Conservation (phyloP, 2,797 vertebrate species). For the Sphenodon punctatus region DNA sequence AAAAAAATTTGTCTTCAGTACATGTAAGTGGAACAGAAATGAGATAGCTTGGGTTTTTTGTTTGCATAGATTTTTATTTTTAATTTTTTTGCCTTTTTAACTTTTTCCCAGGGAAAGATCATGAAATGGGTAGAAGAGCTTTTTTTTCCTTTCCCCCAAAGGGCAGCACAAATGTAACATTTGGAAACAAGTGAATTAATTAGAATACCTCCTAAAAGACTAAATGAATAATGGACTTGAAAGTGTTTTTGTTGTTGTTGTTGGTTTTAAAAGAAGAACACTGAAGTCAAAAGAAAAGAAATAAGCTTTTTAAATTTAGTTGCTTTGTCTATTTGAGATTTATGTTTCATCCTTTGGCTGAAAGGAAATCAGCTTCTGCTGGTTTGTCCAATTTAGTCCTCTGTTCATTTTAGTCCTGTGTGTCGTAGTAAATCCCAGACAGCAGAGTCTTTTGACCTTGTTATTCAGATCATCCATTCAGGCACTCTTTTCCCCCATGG, state of each 20-base stretch:
- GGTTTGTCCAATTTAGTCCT: neutral
- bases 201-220: conserved; percentile 25
- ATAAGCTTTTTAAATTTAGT: neutral
- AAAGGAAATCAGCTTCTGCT: too few relatives aligned
- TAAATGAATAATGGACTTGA: conserved; percentile 21
- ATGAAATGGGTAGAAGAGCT: neutral
- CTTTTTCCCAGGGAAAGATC: neutral
- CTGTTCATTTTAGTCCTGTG: neutral
- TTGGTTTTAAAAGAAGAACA: too few relatives aligned
- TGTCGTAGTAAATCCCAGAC: neutral
- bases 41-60: too few relatives aligned
- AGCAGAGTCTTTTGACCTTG: neutral
- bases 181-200: conserved; percentile 17
- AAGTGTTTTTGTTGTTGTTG: too few relatives aligned
- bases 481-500: neutral
- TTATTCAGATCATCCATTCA: too few relatives aligned
- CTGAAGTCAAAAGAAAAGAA: too few relatives aligned
- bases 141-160: neutral
- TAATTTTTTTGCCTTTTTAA: too few relatives aligned
- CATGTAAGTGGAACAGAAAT: too few relatives aligned
- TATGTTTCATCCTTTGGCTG: neutral
- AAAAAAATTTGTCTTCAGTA: too few relatives aligned
- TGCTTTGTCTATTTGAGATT: conserved; percentile 23
- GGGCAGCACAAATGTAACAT: conserved; percentile 4
- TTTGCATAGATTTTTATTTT: too few relatives aligned